Base-by-base conservation (phyloP, 1,140 invertebrate genomes). In the Drosophila kurseongensis region DNA sequence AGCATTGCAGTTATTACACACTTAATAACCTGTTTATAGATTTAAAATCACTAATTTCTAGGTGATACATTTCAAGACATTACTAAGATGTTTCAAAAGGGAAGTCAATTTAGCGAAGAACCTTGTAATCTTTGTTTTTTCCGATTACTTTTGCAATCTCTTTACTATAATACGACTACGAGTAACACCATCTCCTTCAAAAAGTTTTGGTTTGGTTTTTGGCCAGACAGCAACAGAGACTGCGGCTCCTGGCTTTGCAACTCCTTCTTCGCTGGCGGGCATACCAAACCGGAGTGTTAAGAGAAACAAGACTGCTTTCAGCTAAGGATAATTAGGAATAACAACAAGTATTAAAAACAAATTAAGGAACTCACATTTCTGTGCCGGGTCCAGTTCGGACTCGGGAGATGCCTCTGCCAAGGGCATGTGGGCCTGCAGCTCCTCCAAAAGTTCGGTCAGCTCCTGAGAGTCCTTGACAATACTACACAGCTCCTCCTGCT, bases 361-460 rank as follows among this genome's bases (percentile, higher is more conserved):
- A 4, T 9, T 0, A 5, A 9, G 12, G 2, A 5, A 60, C 80
- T 68, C 13, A 84, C 81, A 77, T 62, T 75, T 79, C 23, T 65
- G 38, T 8, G 54, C 9, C 9, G 63, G 42, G 38, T 72, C 57
- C 18, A 55, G 16, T 0, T 84, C 66, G 3, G 51, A 40, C 35
- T 62, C 58, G 2, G 65, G 42, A 4, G 48, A 35, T 0, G 48
- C n/a, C 36, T 96, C 91, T 95, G 95, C 27, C 1, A 65, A 32
- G 3, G 97, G 97, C 94, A 97, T 95, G 85, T 96, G 97, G 88
- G 97, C 96, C 91, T 97, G 96, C 91, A 97, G 95, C 80, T 97
- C 96, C 65, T 94, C 94, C 35, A 97, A 93, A 69, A 97, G 94
- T 71, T 94, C 94, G 0, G 93, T 94, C 67, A 97, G 95, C 80